Base-by-base conservation (phyloP, 1,140 invertebrate species). In the Drosophila pectinifera region DNA sequence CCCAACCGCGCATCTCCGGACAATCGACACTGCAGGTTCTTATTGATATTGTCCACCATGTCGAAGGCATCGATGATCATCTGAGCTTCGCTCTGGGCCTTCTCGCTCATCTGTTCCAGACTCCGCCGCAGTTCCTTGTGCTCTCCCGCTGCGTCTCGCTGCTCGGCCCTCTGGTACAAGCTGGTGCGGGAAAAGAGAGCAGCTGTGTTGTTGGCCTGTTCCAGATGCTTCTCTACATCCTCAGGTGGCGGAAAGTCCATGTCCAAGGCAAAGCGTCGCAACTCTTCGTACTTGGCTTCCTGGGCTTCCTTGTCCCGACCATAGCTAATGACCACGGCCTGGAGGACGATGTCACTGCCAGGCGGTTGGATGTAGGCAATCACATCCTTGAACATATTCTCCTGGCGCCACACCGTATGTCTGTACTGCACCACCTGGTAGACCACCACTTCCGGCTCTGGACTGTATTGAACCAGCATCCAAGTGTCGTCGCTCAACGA, bases 391-490 rank as follows among this genome's bases (percentile, higher is more conserved):
- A 77, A 91, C 1, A 54, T 63, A 41, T 91, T 91, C 39, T 77
- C 68, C 28, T 69, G 31, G 1, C 70, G 74, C 89, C 89, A 91
- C 10, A 89, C 53, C 0, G 89, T 91, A 1, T 77, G 74, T 0
- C 36, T 59, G 51, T 79, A 73, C 7, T 68, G 45, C 2, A 91
- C 56, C 22, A 91, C 75, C 38, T 78, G 68, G 45, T 91, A 91
- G 55, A 72, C 68, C 11, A 91, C 74, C n/a, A 48, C 63, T 11
- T 80, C 72, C 0, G 89, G 89, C 16, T 91, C 78, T 0, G 80
- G 74, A 22, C 89, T 91, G 34, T 91, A 91, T 24, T 91, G 89
- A 10, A 91, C 74, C 2, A 91, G 55, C 46, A 91, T 54, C 89
- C 89, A 91, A 0, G 68, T 75, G 13, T 81, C 42, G 2, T 88